Base-by-base conservation (phyloP, 2,113 vertebrate genomes). In the Meleagris gallopavo region DNA sequence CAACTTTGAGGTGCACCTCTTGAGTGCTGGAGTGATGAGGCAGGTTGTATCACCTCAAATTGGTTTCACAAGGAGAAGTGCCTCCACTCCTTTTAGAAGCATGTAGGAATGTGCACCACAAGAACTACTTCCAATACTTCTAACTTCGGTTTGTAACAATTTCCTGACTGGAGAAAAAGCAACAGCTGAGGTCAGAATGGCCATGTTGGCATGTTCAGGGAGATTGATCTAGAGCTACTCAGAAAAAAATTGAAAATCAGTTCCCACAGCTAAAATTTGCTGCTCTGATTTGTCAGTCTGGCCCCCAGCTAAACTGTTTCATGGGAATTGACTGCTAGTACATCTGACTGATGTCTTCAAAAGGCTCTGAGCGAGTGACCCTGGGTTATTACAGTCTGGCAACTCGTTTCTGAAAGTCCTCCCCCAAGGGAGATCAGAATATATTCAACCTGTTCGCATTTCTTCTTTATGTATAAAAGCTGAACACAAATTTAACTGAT, bases 111-210 rank as follows among this genome's bases (percentile, higher is more conserved):
- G 78, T 32, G 70, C 19, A 69, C 38, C 89, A 85, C 48, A n/a
- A 69, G 66, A 87, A 82, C 66, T 43, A 36, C 36, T 70, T 69
- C 45, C 38, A 48, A 30, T 52, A 79, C 15, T 65, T 94, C 16
- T 74, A 70, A 9, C n/a, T 65, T 79, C 27, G n/a, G 1, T 70
- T 32, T 62, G 3, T 41, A 54, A 50, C 48, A 88, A 38, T 55
- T 50, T 45, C 60, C 67, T 10, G 17, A 19, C 34, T 74, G 38
- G 21, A 85, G 41, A 30, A 73, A 87, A 88, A 89, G 48, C 19
- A 64, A 36, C 0, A 4, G 40, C 66, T 70, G 40, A 54, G 67
- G 54, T 69, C 0, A 0, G 66, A 87, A 65, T 8, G 25, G 34
- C 46, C 43, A 43, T 17, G 36, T 0, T 8, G 17, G 57, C 6